phyloP scores from a whole-genome alignment of 2,888 invertebrate species.

The Ormyrus labotus region DNA sequence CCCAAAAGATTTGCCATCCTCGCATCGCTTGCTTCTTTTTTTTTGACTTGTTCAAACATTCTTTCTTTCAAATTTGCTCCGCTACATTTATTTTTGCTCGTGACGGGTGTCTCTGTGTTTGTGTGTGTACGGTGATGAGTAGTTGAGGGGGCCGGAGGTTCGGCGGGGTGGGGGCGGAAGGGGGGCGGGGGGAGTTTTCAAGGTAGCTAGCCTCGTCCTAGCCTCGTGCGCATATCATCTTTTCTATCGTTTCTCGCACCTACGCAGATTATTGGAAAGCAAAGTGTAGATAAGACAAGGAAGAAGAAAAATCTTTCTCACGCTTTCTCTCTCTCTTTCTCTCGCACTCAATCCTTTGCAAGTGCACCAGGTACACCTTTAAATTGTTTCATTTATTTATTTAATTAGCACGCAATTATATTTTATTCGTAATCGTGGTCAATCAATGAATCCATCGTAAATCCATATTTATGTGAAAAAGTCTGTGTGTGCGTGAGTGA shows the following conservation, averaged over 20 bases:
- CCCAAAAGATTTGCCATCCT: constrained; percentile 30
- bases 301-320: constrained; percentile 7
- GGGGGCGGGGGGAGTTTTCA: constrained; percentile 65
- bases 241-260: constrained; percentile 15
- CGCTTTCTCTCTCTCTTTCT: constrained; percentile 23
- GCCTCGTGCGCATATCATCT: constrained; percentile 70
- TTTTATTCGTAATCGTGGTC: constrained; percentile 63
- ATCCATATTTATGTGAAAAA: constrained; percentile 48
- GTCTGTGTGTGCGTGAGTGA: constrained; percentile 75
- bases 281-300: too few relatives aligned
- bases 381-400: constrained; percentile 56
- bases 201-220: constrained; percentile 75
- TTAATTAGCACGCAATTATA: constrained; percentile 69
- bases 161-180: neutral
- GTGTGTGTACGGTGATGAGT: constrained; percentile 5
- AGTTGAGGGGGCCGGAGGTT: too few relatives aligned
- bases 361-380: constrained; percentile 33
- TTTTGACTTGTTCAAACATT: constrained; percentile 53
- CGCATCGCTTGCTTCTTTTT: neutral
- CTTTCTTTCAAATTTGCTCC: constrained; percentile 18
- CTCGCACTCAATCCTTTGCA: constrained; percentile 26
- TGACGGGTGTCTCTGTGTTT: constrained; percentile 53
- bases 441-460: constrained; percentile 69
- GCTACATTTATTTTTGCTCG: constrained; percentile 25
- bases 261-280: neutral